phyloP scores from a whole-genome alignment of 2,888 invertebrate genomes.

The Luperina testacea region DNA sequence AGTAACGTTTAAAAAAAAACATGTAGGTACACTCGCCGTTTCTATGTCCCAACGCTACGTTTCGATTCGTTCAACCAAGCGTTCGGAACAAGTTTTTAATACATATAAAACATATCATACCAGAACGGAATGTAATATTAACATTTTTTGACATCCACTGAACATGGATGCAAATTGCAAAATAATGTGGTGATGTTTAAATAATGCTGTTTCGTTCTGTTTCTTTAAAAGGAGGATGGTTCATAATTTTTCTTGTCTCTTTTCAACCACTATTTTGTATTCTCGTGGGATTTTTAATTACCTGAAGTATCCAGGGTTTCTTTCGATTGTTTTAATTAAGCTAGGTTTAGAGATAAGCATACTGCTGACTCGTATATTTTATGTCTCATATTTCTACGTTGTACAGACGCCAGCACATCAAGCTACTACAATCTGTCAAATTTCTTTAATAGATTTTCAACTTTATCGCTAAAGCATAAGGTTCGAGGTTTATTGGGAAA shows the following conservation, averaged over 20 bases:
- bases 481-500: too few relatives aligned
- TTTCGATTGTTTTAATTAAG: background rate
- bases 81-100: conserved; percentile 61
- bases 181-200: conserved; percentile 31
- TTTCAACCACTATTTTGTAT: background rate
- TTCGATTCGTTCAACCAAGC: conserved; percentile 42
- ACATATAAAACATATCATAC: conserved; percentile 59
- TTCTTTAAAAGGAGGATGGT: background rate
- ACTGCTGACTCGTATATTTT: background rate
- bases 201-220: conserved; percentile 3
- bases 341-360: background rate
- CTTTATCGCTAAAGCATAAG: too few relatives aligned
- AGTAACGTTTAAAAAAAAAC: too few relatives aligned
- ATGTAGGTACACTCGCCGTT: conserved; percentile 16
- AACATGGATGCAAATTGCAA: conserved; percentile 50
- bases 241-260: background rate
- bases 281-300: background rate
- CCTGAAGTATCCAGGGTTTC: background rate
- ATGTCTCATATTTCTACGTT: background rate
- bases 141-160: conserved; percentile 39
- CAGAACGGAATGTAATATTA: conserved; percentile 49
- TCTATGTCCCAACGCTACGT: conserved; percentile 42
- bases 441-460: too few relatives aligned
- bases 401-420: too few relatives aligned
- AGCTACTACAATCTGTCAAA: too few relatives aligned